Percentiles rank a stretch among this genome's conserved stretches.
phyloP scores from a whole-genome alignment of 2,888 invertebrate species.

The Ischnus inquisitorius region DNA sequence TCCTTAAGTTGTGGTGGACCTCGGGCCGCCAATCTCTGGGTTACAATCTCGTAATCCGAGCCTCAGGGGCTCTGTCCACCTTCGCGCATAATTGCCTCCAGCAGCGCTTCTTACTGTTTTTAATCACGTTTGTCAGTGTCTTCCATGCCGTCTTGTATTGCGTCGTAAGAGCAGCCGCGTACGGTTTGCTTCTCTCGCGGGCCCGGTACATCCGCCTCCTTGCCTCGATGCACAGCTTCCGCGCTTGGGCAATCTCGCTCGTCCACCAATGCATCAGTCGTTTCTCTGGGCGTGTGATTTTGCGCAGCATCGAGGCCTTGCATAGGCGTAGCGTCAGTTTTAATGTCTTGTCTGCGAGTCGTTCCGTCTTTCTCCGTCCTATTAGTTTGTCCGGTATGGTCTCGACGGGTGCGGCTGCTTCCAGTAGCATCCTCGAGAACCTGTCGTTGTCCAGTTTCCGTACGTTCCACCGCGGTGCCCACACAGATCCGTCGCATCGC shows the following conservation, averaged over 20 bases:
- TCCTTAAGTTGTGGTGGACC: conserved; percentile 41
- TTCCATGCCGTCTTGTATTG: conserved; percentile 43
- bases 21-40: conserved; percentile 32
- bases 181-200: conserved; percentile 17
- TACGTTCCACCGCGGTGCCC: conserved; percentile 33
- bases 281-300: not conserved
- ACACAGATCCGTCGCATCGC: not conserved
- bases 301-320: conserved; percentile 39
- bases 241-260: conserved; percentile 65
- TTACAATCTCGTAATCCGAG: conserved; percentile 69
- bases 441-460: conserved; percentile 9
- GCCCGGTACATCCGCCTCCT: conserved; percentile 41
- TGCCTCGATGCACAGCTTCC: conserved; percentile 48
- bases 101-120: conserved; percentile 58
- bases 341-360: conserved; percentile 8
- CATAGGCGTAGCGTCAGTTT: conserved; percentile 18
- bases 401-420: not conserved
- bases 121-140: conserved; percentile 33
- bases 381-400: not conserved
- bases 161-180: conserved; percentile 7
- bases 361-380: conserved; percentile 24
- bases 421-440: conserved; percentile 10
- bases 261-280: conserved; percentile 71
- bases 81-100: conserved; percentile 72
- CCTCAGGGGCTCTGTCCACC: conserved; percentile 70